Conservation (phyloP, 2,113 vertebrate species). For the rabbit (Oryctolagus cuniculus) region DNA sequence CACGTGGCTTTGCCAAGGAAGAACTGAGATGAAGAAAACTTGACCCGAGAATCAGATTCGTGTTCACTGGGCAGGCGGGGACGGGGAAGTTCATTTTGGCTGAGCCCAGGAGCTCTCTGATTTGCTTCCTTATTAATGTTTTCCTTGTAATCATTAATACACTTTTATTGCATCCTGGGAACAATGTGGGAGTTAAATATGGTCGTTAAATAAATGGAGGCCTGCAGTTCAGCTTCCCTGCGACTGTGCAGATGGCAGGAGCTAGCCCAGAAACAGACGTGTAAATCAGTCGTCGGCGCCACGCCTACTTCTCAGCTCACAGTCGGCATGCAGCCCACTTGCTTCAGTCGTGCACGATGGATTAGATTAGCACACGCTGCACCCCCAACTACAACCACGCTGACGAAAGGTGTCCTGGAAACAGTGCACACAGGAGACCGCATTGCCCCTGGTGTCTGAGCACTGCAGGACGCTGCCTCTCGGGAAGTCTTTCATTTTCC, state of each 20-base stretch:
- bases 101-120: background rate
- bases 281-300: slow-evolving; percentile 18
- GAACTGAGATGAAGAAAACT: slow-evolving; percentile 23
- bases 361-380: background rate
- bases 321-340: slow-evolving; percentile 59
- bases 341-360: slow-evolving; percentile 28
- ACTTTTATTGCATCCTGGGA: slow-evolving; percentile 68
- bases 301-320: slow-evolving; percentile 38
- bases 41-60: background rate
- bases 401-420: slow-evolving; percentile 11
- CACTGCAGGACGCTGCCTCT: background rate
- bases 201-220: slow-evolving; percentile 60
- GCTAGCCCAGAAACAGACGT: slow-evolving; percentile 48
- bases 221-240: slow-evolving; percentile 19
- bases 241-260: slow-evolving; percentile 53
- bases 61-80: background rate
- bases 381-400: background rate
- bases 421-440: background rate
- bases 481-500: slow-evolving; percentile 18
- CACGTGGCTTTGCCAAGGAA: background rate
- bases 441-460: slow-evolving; percentile 12
- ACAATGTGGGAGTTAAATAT: slow-evolving; percentile 61
- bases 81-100: background rate
- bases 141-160: slow-evolving; percentile 68
- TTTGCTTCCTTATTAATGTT: slow-evolving; percentile 66